Conservation (phyloP, 2,797 vertebrate genomes). For the Rhinatrema bivittatum region DNA sequence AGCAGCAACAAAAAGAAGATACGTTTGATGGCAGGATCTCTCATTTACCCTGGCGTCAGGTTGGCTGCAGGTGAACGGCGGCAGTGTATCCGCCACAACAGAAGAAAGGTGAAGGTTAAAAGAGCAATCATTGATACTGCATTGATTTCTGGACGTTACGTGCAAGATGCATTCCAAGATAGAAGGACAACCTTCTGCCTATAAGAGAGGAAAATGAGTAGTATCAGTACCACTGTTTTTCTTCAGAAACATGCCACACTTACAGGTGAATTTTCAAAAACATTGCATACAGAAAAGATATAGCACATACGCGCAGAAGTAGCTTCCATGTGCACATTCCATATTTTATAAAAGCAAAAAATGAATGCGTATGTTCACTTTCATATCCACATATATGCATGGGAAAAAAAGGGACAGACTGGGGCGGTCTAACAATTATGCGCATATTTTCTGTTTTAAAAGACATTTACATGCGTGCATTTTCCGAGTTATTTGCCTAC, state of each 20-base stretch:
- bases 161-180: constrained; percentile 57
- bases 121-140: constrained; percentile 64
- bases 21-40: constrained; percentile 47
- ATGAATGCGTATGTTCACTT: no score
- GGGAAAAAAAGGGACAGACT: no score
- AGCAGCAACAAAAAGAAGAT: constrained; percentile 26
- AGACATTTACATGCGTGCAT: no score
- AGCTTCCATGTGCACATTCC: no score
- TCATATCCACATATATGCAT: no score
- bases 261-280: no score
- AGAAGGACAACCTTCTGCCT: constrained; percentile 51
- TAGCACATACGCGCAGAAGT: no score
- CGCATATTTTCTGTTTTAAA: no score
- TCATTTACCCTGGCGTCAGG: constrained; percentile 63
- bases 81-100: constrained; percentile 31
- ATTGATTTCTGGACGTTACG: constrained; percentile 66
- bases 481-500: no score
- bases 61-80: constrained; percentile 62
- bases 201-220: constrained; percentile 41
- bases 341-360: no score
- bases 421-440: no score
- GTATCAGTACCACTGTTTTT: constrained; percentile 35
- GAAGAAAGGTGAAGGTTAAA: constrained; percentile 53
- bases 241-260: constrained; percentile 44
- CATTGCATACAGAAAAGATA: no score